phyloP scores from a whole-genome alignment of 2,888 invertebrate species.

The Nycteola revayana region DNA sequence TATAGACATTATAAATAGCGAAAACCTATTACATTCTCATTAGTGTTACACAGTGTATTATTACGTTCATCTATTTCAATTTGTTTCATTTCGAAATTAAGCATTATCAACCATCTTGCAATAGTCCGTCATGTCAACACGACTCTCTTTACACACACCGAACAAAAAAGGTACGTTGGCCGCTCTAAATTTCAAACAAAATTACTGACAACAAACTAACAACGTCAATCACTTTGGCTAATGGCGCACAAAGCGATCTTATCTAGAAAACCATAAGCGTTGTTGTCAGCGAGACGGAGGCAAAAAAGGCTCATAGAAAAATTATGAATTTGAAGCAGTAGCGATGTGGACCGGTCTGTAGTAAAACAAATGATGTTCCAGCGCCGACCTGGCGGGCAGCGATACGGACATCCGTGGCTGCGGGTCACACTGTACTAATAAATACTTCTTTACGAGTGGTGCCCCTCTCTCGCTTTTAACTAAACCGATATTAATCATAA shows the following conservation, averaged over 20 bases:
- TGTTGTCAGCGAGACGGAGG: conserved; percentile 68
- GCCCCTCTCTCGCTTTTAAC: conserved; percentile 51
- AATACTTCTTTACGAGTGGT: conserved; percentile 15
- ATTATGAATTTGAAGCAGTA: conserved; percentile 62
- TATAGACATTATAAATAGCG: too few relatives aligned
- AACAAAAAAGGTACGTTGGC: conserved; percentile 47
- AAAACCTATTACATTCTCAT: conserved; percentile 32
- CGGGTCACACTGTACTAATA: conserved; percentile 24
- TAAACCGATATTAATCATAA: conserved; percentile 76
- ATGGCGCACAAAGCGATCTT: conserved; percentile 72
- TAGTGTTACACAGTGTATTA: conserved; percentile 23
- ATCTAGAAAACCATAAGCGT: conserved; percentile 66
- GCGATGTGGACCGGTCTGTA: conserved; percentile 45
- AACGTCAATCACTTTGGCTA: conserved; percentile 79
- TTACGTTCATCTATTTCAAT: conserved; percentile 25
- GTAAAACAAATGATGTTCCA: conserved; percentile 58
- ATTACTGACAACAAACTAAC: conserved; percentile 77
- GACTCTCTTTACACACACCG: conserved; percentile 45
- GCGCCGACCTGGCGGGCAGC: conserved; percentile 16
- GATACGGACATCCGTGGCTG: conserved; percentile 53
- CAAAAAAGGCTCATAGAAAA: conserved; percentile 63
- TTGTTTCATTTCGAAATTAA: conserved; percentile 29
- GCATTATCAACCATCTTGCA: conserved; percentile 37
- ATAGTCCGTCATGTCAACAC: conserved; percentile 58
- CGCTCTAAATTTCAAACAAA: conserved; percentile 77